Conservation (phyloP, 2,888 invertebrate genomes). For the Parnassius apollo region DNA sequence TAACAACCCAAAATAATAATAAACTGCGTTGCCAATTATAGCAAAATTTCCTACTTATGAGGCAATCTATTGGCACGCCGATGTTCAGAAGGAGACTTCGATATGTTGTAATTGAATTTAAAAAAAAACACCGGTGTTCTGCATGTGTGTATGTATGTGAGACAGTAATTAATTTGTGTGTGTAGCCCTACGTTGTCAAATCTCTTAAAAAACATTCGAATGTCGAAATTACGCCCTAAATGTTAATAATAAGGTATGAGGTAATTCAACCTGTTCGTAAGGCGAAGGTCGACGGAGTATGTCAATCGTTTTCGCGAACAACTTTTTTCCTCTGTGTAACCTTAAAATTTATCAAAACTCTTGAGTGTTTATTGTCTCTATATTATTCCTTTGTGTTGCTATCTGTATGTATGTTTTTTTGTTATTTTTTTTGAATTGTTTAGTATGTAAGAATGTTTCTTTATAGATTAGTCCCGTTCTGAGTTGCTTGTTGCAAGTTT, state of each 20-base stretch:
- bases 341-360: slow-evolving; percentile 24
- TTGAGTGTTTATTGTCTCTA: background rate
- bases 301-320: slow-evolving; percentile 47
- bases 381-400: background rate
- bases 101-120: too few species aligned
- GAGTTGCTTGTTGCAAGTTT: too few species aligned
- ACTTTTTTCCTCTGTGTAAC: slow-evolving; percentile 29
- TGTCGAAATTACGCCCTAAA: slow-evolving; percentile 18
- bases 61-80: too few species aligned
- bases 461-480: too few species aligned
- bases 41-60: too few species aligned
- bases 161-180: too few species aligned
- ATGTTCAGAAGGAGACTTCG: too few species aligned
- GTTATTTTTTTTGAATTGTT: background rate
- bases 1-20: too few species aligned
- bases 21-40: too few species aligned
- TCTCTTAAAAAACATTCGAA: slow-evolving; percentile 5
- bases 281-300: slow-evolving; percentile 38
- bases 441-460: too few species aligned
- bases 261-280: slow-evolving; percentile 23
- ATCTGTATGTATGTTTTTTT: background rate
- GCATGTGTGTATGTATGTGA: too few species aligned
- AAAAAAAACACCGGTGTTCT: too few species aligned
- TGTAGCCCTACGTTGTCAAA: background rate
- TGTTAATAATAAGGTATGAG: slow-evolving; percentile 8